Evolutionary conservation across 2,797 vertebrate species (phyloP), one percentile per base, ranked within the genome.

Genomic region (Alectoris magna): DNA sequence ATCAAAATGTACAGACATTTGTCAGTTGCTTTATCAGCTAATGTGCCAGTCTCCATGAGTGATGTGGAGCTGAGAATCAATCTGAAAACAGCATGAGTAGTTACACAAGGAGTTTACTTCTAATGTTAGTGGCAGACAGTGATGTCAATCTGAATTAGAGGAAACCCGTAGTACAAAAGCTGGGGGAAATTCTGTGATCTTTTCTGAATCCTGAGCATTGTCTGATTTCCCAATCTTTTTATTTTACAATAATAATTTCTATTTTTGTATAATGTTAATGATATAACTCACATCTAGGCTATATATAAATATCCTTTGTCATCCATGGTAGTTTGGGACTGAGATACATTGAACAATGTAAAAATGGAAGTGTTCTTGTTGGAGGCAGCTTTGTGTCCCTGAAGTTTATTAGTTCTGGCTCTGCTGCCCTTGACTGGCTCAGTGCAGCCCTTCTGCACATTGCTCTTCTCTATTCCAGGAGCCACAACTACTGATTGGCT

Each of bases 1-100:
- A 90, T 90, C 84, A 90, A 89, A 95, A 96, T 68, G 68, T 69
- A 91, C 2, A 6, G 55, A 68, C 68, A 84, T 96, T 91, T 96
- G 80, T 87, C 93, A 92, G 84, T 91, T 94, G 94, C 93, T 95
- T 95, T 95, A 84, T 95, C 86, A 91, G 86, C 48, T 95, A 89
- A 94, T 71, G 73, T 93, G 60, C 78, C 91, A 87, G 85, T 84
- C 60, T 76, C 8, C 4, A n/a, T 89, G 93, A 89, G 83, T 79
- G 90, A 84, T 51, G 85, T 75, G 67, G 90, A 84, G 75, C 73
- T 92, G 85, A 87, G 70, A 82, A 94, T 94, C 74, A 87, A 51
- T 73, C 72, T 90, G 82, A 63, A 84, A 88, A 83, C 80, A 84
- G 80, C 83, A 77, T 27, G 70, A 94, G 77, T 77, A 93, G 75